phyloP scores from a whole-genome alignment of 1,140 invertebrate genomes.

The Belonocnema kinseyi region DNA sequence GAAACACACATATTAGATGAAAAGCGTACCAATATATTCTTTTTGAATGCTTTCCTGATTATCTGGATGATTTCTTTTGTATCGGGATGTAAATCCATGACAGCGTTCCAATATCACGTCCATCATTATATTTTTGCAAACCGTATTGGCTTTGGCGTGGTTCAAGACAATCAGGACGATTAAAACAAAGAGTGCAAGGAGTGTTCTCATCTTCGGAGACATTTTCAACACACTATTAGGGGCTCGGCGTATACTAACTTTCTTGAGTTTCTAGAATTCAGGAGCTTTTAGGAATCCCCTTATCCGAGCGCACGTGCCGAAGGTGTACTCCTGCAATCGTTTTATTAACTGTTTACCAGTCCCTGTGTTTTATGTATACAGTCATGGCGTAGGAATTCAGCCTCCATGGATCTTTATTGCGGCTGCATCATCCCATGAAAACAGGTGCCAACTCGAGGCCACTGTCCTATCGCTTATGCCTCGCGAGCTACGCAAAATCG shows the following conservation, averaged over 20 bases:
- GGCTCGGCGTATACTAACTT: neutral
- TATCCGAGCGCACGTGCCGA: constrained; percentile 24
- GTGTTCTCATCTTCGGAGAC: neutral
- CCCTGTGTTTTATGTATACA: constrained; percentile 1
- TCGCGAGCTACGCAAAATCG: constrained; percentile 15
- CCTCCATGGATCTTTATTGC: constrained; percentile 20
- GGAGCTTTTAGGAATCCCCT: neutral
- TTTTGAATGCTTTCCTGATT: neutral
- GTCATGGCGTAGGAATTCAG: constrained; percentile 21
- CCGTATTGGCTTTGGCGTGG: neutral
- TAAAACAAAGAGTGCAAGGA: neutral
- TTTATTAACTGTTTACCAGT: constrained; percentile 12
- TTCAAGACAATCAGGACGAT: neutral
- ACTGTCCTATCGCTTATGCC: constrained; percentile 13
- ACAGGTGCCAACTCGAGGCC: constrained; percentile 24
- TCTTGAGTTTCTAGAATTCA: neutral
- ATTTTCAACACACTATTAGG: neutral
- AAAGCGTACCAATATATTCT: too few relatives aligned
- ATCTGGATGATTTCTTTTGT: neutral
- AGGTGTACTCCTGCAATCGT: constrained; percentile 9
- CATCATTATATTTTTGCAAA: neutral
- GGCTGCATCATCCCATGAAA: constrained; percentile 5
- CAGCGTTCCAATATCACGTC: neutral
- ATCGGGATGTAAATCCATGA: neutral
- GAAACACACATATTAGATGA: too few relatives aligned